Conservation (phyloP, 1,140 invertebrate species). For the Drosophila ananassae region DNA sequence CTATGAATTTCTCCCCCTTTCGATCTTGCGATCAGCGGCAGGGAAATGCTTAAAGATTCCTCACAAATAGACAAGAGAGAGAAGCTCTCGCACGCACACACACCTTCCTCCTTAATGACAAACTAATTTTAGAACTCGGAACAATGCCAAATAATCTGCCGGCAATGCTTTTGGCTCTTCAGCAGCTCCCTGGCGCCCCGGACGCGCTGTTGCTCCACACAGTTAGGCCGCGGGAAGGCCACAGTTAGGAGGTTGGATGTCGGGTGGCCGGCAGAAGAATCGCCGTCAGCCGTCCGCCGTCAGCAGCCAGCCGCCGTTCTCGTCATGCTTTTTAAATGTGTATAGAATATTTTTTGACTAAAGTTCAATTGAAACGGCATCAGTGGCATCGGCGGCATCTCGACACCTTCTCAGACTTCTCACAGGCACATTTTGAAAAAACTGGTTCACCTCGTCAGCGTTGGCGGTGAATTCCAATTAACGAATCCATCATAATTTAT, state of each 20-base stretch:
- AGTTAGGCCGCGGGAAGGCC: no score
- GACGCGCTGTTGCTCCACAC: constrained; percentile 27
- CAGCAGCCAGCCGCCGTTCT: constrained; percentile 19
- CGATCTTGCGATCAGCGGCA: constrained; percentile 10
- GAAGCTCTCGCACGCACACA: constrained; percentile 31
- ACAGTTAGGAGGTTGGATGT: neutral
- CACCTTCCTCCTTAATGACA: constrained; percentile 77
- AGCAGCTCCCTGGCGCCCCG: neutral
- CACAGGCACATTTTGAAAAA: constrained; percentile 36
- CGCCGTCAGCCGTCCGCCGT: constrained; percentile 3
- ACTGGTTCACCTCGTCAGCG: constrained; percentile 64
- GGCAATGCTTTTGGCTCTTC: constrained; percentile 57
- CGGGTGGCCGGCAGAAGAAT: constrained; percentile 15
- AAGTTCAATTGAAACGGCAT: constrained; percentile 48
- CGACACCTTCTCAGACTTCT: neutral
- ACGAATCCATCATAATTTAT: constrained; percentile 81
- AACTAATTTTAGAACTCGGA: constrained; percentile 82
- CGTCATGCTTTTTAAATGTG: constrained; percentile 51
- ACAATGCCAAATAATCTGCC: constrained; percentile 82
- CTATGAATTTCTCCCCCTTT: constrained; percentile 43
- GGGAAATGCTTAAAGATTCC: no score
- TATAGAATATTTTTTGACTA: constrained; percentile 57
- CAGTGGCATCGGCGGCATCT: constrained; percentile 24
- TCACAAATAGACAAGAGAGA: constrained; percentile 19
- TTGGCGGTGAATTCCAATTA: constrained; percentile 73